Conservation (phyloP, 1,140 invertebrate genomes). For the Bombus turneri region DNA sequence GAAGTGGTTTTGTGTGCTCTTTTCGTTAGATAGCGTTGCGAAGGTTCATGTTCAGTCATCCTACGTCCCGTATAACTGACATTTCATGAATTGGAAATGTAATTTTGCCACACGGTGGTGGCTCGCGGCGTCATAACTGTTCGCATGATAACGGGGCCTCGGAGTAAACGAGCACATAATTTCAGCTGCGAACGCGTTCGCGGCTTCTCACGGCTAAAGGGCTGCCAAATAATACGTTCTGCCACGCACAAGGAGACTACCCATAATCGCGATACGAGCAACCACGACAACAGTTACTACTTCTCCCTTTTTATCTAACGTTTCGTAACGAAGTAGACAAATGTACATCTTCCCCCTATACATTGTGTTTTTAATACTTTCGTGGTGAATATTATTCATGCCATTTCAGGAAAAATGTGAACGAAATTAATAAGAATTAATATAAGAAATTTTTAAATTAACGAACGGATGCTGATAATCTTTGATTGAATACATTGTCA, state of each 20-base stretch:
- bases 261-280: slow-evolving; percentile 53
- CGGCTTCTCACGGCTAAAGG: slow-evolving; percentile 55
- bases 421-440: background rate
- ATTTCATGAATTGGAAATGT: slow-evolving; percentile 82
- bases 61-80: slow-evolving; percentile 76
- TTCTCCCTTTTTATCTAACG: background rate
- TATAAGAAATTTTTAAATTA: background rate
- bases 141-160: slow-evolving; percentile 77
- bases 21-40: slow-evolving; percentile 39
- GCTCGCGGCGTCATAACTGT: slow-evolving; percentile 76
- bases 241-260: slow-evolving; percentile 35
- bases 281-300: slow-evolving; percentile 20
- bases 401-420: background rate
- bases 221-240: slow-evolving; percentile 64
- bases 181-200: slow-evolving; percentile 68
- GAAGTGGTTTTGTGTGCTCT: slow-evolving; percentile 38
- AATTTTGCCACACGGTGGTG: slow-evolving; percentile 76
- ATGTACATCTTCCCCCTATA: background rate
- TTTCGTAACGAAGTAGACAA: background rate
- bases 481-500: background rate
- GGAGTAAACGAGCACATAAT: slow-evolving; percentile 81
- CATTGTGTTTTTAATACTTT: background rate
- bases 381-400: background rate
- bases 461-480: background rate
- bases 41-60: slow-evolving; percentile 55